Base-by-base conservation (phyloP, 2,797 vertebrate genomes). In the Oreonectes daqikongensis region DNA sequence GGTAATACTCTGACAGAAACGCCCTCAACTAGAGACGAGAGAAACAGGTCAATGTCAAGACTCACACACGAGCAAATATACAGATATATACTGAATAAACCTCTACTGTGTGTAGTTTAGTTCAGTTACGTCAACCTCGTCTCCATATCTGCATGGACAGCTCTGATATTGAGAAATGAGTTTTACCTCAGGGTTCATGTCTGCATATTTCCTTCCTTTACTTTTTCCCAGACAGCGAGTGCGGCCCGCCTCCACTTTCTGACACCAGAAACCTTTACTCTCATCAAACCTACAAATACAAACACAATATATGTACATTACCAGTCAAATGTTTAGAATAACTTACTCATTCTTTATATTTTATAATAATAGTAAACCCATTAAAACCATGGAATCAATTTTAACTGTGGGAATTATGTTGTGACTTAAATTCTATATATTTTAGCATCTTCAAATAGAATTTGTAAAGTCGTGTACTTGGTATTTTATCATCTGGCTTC, bases 201-300 rank as follows among this genome's bases (percentile, higher is more conserved):
- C 92, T 35, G 93, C 92, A 71, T 95, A 95, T 86, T 93, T 94
- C 88, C 95, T 93, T 75, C 94, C 94, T 90, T 95, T 94, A 86
- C 92, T 95, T 77, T 94, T 94, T 24, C 94, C 94, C 76, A 95
- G 93, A 84, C 95, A 95, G 84, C 93, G 94, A 7, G 93, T 92
- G 89, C 92, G 94, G 17, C 94, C 93, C 84, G 92, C 93, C 84
- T 95, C 93, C 78, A 94, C 77, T 65, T 91, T 90, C 65, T 94
- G 94, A 85, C 94, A 95, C 94, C 94, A 95, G 87, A 95, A 95
- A 46, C 94, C 94, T 91, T 95, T 94, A 86, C 92, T 93, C 30
- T 93, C 94, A 72, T 95, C 93, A 0, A 94, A 95, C 66, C 94
- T 95, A 87, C 74, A 76, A 53, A 67, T n/a, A 75, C 73, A 68